phyloP scores from a whole-genome alignment of 2,113 vertebrate genomes.

The Ophthalmolycus amberensis region DNA sequence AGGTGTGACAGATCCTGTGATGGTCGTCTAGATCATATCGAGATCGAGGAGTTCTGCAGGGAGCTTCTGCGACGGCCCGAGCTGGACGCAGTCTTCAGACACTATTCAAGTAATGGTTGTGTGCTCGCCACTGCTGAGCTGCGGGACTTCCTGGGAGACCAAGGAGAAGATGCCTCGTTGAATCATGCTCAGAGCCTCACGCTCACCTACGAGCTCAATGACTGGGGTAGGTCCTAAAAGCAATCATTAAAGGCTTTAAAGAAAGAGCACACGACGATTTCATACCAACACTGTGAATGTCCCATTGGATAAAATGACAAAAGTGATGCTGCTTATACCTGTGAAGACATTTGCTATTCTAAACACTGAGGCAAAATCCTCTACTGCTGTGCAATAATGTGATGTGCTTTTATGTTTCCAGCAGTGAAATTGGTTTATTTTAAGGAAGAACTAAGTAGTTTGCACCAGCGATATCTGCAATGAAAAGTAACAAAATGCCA shows the following conservation, averaged over 20 bases:
- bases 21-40: slow-evolving; percentile 88
- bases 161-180: slow-evolving; percentile 89
- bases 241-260: slow-evolving; percentile 30
- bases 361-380: slow-evolving; percentile 4
- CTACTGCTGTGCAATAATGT: slow-evolving; percentile 5
- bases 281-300: background rate
- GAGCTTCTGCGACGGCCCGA: slow-evolving; percentile 91
- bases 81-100: slow-evolving; percentile 89
- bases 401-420: background rate
- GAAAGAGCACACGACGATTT: slow-evolving; percentile 14
- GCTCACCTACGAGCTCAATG: slow-evolving; percentile 88
- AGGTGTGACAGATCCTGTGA: slow-evolving; percentile 90
- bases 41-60: slow-evolving; percentile 94
- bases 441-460: background rate
- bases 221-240: slow-evolving; percentile 85
- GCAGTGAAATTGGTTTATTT: slow-evolving; percentile 2
- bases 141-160: slow-evolving; percentile 91
- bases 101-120: slow-evolving; percentile 88
- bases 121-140: slow-evolving; percentile 89
- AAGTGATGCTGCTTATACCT: slow-evolving; percentile 10
- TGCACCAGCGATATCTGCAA: background rate
- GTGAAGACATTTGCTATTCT: background rate
- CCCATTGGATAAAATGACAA: background rate
- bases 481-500: background rate
- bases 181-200: slow-evolving; percentile 85